Evolutionary conservation across 1,140 invertebrate species (phyloP), one percentile per base, ranked within the genome.

Genomic region (Cotesia glomerata): DNA sequence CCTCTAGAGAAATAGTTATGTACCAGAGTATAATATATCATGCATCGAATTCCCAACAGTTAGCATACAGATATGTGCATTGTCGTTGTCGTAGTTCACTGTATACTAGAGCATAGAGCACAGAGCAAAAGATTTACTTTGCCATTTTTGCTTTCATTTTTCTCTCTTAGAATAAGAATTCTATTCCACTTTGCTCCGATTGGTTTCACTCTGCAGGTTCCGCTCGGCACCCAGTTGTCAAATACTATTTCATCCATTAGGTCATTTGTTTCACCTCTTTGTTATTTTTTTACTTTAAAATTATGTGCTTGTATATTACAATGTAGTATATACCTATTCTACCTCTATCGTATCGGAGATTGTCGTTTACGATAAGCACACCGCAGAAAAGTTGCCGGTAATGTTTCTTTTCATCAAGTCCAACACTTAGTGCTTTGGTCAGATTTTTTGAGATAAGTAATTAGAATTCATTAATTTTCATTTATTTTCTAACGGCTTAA

Each of bases 181-280:
- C 32, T 34, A 61, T 65, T 54, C 56, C 66, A 69, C 70, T 74
- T 69, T 3, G 4, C 18, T 54, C 18, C 59, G 45, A 76, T 76
- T 76, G 59, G 75, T 72, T 61, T 72, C 75, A 74, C 72, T 59
- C 67, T 65, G 66, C 51, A 61, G 65, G 45, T 63, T 11, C 18
- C 59, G 67, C 9, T 64, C 35, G 67, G 67, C 73, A 75, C 75
- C 66, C 70, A 66, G 67, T 72, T 32, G 56, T 58, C 73, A 69
- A 68, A 72, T 69, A n/a, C 61, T 49, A 68, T 73, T 70, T 56
- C 54, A 59, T 66, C 72, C 56, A 58, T 13, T 34, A 56, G 32
- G 65, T 76, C 69, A 74, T 76, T 76, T 74, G 75, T 76, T 76
- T 76, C 72, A 69, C 67, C 61, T 45, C 61, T 69, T 74, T 74